These are phyloP conservation scores for Drosophila punjabiensis DNA, from an alignment of 1,140 invertebrate species.

Conservation along the genomic window DNA sequence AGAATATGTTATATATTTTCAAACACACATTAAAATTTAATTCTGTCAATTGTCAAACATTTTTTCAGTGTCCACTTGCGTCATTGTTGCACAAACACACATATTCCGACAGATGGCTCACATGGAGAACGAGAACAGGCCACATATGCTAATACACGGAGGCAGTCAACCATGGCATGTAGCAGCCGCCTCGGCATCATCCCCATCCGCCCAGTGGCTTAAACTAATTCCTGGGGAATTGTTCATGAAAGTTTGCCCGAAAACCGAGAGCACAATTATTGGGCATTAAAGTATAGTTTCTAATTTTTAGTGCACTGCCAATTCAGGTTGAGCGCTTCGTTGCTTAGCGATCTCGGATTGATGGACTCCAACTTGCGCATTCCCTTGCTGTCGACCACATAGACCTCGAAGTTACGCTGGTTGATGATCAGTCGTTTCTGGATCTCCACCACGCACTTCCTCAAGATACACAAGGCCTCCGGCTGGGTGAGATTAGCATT, in stretches of 20 bases:
- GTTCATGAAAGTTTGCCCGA: conserved; percentile 34
- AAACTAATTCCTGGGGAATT: conserved; percentile 51
- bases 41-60: neutral
- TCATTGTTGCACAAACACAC: conserved; percentile 52
- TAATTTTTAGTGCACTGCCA: conserved; percentile 2
- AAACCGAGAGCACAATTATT: conserved; percentile 43
- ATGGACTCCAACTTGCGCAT: conserved; percentile 90
- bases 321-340: conserved; percentile 19
- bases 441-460: conserved; percentile 95
- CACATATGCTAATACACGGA: conserved; percentile 80
- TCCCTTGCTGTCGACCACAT: conserved; percentile 94
- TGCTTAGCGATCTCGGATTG: conserved; percentile 79
- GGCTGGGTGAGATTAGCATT: conserved; percentile 91
- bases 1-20: neutral
- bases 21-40: neutral
- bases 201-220: conserved; percentile 10
- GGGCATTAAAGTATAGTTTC: conserved; percentile 11
- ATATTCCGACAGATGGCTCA: conserved; percentile 18
- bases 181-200: conserved; percentile 2
- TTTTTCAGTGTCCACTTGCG: conserved; percentile 22
- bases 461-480: conserved; percentile 93
- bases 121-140: conserved; percentile 45
- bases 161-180: conserved; percentile 62
- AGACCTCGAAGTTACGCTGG: conserved; percentile 95
- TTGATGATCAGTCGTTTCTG: conserved; percentile 96